Conservation (phyloP, 2,797 vertebrate genomes). For the Pangasius mekongensis region DNA sequence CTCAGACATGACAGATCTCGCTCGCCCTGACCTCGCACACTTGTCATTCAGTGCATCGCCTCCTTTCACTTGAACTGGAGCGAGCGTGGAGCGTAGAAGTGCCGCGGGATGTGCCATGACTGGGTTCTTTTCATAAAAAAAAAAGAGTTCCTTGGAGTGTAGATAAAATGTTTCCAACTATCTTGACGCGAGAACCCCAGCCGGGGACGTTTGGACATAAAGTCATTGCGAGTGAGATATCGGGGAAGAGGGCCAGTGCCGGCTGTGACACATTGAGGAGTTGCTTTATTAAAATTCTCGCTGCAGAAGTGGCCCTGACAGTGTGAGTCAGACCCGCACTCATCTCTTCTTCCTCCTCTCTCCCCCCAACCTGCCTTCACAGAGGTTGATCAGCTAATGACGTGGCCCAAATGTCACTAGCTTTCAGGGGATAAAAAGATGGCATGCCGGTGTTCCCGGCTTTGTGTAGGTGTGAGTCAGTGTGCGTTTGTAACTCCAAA, state of each 20-base stretch:
- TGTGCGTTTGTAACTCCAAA: constrained; percentile 4
- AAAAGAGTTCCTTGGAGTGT: constrained; percentile 37
- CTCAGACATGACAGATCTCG: constrained; percentile 57
- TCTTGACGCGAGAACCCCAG: constrained; percentile 38
- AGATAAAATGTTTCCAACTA: constrained; percentile 44
- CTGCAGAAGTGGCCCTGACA: constrained; percentile 55
- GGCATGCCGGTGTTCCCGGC: constrained; percentile 13
- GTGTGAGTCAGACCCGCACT: constrained; percentile 54
- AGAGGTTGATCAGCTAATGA: constrained; percentile 58
- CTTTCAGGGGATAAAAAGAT: constrained; percentile 47
- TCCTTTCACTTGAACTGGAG: constrained; percentile 40
- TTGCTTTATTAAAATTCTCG: constrained; percentile 61
- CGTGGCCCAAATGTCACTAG: constrained; percentile 53
- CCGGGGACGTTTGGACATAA: constrained; percentile 45
- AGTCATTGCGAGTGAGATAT: constrained; percentile 44
- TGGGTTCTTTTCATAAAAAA: constrained; percentile 17
- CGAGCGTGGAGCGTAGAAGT: not conserved
- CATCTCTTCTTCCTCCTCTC: constrained; percentile 48
- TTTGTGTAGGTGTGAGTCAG: constrained; percentile 10
- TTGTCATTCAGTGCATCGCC: constrained; percentile 48
- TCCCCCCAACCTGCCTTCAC: constrained; percentile 50
- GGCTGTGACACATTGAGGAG: constrained; percentile 51
- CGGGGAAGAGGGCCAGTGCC: constrained; percentile 39
- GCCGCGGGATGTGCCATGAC: constrained; percentile 23
- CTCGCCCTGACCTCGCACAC: constrained; percentile 50